Conservation (phyloP, 2,888 invertebrate species). For the Morinoia aosen region DNA sequence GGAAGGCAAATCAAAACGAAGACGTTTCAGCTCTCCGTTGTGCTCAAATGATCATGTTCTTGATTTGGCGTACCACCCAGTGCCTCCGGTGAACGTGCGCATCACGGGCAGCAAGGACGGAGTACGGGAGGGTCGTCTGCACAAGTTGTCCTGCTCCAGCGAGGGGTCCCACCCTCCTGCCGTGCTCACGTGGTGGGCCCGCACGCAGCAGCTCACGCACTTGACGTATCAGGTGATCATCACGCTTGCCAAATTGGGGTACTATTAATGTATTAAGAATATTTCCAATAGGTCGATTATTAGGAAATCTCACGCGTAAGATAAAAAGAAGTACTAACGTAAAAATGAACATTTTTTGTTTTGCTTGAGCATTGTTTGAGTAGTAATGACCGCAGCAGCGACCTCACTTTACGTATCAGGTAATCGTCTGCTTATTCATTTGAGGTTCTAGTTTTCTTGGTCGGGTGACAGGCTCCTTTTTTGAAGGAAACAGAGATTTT, state of each 20-base stretch:
- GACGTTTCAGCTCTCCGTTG: no score
- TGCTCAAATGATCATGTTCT: no score
- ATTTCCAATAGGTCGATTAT: background rate
- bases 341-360: background rate
- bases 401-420: no score
- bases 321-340: no score
- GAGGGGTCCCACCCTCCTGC: conserved; percentile 28
- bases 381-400: no score
- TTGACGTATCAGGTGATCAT: conserved; percentile 26
- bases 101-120: conserved; percentile 22
- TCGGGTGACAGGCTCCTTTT: no score
- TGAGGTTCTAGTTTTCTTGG: no score
- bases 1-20: no score
- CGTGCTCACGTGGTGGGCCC: conserved; percentile 38
- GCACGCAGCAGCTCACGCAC: conserved; percentile 42
- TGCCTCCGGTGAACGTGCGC: conserved; percentile 34
- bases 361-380: no score
- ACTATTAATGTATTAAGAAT: background rate
- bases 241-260: background rate
- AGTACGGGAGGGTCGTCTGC: conserved; percentile 32
- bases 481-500: no score
- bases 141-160: conserved; percentile 44
- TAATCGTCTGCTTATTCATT: no score
- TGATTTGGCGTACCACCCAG: background rate
- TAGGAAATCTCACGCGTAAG: background rate